Conservation (phyloP, 2,888 invertebrate genomes). For the Electrophaes corylata region DNA sequence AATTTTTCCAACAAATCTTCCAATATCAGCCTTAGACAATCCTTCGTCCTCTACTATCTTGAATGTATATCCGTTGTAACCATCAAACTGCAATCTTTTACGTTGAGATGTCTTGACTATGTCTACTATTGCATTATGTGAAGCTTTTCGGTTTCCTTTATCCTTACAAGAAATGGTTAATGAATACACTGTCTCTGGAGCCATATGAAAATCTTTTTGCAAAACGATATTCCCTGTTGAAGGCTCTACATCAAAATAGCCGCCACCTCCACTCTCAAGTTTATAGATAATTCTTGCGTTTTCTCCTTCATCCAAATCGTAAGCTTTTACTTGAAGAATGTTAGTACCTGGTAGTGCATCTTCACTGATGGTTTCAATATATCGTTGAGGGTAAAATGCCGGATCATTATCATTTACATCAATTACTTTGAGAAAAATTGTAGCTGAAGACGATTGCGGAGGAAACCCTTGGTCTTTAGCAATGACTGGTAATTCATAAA, state of each 20-base stretch:
- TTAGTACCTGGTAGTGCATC: constrained; percentile 86
- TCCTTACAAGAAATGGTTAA: constrained; percentile 92
- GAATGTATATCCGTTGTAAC: constrained; percentile 91
- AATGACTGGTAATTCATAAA: constrained; percentile 92
- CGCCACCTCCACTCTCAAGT: constrained; percentile 91
- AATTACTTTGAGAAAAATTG: constrained; percentile 90
- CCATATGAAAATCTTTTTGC: constrained; percentile 86
- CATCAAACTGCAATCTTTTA: constrained; percentile 90
- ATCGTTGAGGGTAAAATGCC: constrained; percentile 94
- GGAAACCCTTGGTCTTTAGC: constrained; percentile 97
- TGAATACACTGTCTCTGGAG: constrained; percentile 88
- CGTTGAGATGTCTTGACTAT: constrained; percentile 89
- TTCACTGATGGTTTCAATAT: constrained; percentile 91
- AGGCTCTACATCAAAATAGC: constrained; percentile 91
- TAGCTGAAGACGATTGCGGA: constrained; percentile 95
- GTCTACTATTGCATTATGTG: constrained; percentile 91
- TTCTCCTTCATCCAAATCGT: constrained; percentile 94
- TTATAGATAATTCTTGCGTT: constrained; percentile 92
- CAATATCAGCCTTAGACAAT: constrained; percentile 83
- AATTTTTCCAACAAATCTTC: constrained; percentile 91
- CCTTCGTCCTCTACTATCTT: constrained; percentile 92
- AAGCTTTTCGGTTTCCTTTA: constrained; percentile 89
- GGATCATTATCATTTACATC: constrained; percentile 98
- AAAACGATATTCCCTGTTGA: constrained; percentile 90
- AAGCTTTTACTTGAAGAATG: constrained; percentile 90